Percentiles rank a stretch among this genome's conserved stretches.
Conservation (phyloP, 2,888 invertebrate genomes). For the Nomada fucata region DNA sequence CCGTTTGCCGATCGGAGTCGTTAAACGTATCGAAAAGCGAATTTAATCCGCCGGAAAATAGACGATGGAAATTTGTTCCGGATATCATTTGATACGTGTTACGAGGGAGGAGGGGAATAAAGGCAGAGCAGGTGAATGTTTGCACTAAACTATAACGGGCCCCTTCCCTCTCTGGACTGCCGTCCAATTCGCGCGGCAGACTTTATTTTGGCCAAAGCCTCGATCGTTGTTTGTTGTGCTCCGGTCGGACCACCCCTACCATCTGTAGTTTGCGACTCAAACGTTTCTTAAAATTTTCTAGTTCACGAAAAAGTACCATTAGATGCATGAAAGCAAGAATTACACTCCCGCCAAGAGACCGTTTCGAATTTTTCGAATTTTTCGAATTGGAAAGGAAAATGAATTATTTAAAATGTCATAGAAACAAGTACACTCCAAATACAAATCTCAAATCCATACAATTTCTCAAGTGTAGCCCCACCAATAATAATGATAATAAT, state of each 20-base stretch:
- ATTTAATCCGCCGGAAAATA: conserved; percentile 58
- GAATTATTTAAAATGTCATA: too few relatives aligned
- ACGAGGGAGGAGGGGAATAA: conserved; percentile 14
- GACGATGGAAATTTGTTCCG: conserved; percentile 46
- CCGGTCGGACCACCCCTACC: neutral
- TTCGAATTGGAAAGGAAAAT: too few relatives aligned
- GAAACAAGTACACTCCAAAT: too few relatives aligned
- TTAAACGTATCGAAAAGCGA: conserved; percentile 49
- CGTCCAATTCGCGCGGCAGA: conserved; percentile 51
- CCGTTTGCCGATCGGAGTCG: conserved; percentile 31
- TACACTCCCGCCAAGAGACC: too few relatives aligned
- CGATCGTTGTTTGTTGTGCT: conserved; percentile 40
- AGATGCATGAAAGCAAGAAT: neutral
- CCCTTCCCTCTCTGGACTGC: conserved; percentile 33
- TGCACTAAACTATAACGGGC: conserved; percentile 47
- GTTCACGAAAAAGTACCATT: neutral
- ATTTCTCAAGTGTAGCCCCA: too few relatives aligned
- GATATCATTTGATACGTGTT: conserved; percentile 49
- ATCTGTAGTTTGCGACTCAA: conserved; percentile 21
- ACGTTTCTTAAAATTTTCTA: conserved; percentile 35
- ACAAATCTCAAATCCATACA: too few relatives aligned
- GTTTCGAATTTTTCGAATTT: neutral
- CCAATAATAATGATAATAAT: too few relatives aligned
- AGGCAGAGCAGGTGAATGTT: conserved; percentile 38
- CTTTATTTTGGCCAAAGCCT: conserved; percentile 56